Evolutionary conservation across 2,888 invertebrate species (phyloP).

Genomic region (Lissocephala sabroskyi): DNA sequence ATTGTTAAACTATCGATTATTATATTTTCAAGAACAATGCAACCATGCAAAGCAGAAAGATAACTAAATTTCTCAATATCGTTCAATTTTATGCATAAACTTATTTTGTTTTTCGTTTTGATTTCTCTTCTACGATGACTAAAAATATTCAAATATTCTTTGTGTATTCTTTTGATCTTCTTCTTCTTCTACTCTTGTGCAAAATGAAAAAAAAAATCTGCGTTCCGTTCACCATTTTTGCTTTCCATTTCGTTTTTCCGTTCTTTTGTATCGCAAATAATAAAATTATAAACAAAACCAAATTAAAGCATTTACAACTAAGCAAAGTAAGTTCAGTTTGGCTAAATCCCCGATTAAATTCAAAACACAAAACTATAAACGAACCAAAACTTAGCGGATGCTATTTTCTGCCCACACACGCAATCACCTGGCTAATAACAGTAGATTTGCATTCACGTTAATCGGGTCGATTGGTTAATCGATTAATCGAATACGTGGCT

Average conservation of each 20-base stretch:
- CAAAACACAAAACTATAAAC: no score
- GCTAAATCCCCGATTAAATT: no score
- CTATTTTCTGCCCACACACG: no score
- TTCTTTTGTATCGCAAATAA: conserved; percentile 37
- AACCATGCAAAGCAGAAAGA: neutral
- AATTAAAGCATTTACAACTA: conserved; percentile 56
- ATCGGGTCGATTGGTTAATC: no score
- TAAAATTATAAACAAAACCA: conserved; percentile 16
- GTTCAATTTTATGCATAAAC: neutral
- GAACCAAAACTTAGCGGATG: no score
- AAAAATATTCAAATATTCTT: neutral
- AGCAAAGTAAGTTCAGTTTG: conserved; percentile 50
- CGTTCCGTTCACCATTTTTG: conserved; percentile 32
- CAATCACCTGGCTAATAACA: no score
- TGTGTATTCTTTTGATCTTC: conserved; percentile 18
- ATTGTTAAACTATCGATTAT: conserved; percentile 20
- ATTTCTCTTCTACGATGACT: neutral
- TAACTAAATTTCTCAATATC: neutral
- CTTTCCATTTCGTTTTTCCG: conserved; percentile 39
- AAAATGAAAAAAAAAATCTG: no score
- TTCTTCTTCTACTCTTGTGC: conserved; percentile 5
- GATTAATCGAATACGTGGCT: neutral
- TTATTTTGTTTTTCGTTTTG: neutral
- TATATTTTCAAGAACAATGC: neutral
- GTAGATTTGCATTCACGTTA: no score